Evolutionary conservation across 2,113 vertebrate species (phyloP).

Genomic region (Noctilio leporinus): DNA sequence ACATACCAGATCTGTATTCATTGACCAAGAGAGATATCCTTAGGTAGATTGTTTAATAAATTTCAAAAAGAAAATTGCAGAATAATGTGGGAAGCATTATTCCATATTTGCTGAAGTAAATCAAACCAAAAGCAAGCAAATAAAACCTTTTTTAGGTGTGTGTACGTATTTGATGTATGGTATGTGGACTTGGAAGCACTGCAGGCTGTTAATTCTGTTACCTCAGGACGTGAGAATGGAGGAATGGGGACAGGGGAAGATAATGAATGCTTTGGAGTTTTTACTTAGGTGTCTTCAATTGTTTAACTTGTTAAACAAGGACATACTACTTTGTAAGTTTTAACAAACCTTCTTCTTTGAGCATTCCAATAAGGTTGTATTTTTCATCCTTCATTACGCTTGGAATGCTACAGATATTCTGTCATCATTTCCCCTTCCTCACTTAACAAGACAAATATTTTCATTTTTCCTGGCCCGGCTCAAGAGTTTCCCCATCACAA

Average conservation of each 20-base stretch:
- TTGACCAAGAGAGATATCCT: not conserved
- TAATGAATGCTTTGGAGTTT: not conserved
- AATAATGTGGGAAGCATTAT: not conserved
- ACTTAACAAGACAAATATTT: not conserved
- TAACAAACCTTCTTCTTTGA: not conserved
- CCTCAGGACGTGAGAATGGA: not conserved
- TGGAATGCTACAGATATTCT: not conserved
- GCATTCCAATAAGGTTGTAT: not conserved
- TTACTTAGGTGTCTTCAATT: not conserved
- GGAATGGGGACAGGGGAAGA: not conserved
- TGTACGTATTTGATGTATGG: not conserved
- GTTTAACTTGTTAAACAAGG: not conserved
- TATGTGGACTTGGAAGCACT: not conserved
- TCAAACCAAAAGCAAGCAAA: not conserved
- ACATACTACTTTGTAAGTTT: not conserved
- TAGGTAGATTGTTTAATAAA: not conserved
- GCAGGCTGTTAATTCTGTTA: not conserved
- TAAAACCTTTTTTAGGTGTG: not conserved
- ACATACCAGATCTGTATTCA: not conserved
- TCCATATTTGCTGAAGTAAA: not conserved
- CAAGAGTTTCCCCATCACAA: not conserved
- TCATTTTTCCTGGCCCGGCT: not conserved
- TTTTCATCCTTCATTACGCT: not conserved
- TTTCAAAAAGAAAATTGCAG: not conserved
- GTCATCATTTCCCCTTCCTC: not conserved